These are phyloP conservation scores for Protaetia brevitarsis DNA, from an alignment of 1,140 invertebrate genomes.

Conservation along the genomic window DNA sequence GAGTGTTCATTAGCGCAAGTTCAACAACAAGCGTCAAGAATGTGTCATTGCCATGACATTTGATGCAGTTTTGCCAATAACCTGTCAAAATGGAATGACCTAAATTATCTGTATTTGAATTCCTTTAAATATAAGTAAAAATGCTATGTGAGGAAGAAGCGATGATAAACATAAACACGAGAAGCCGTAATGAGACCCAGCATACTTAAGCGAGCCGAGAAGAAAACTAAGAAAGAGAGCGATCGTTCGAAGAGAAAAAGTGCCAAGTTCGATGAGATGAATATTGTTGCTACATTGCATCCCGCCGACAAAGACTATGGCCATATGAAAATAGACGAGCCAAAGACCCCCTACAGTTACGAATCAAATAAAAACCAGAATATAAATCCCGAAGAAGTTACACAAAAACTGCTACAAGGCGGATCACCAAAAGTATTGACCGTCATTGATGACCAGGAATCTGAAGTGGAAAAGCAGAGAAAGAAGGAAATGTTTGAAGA, in stretches of 20 bases:
- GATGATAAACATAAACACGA: not conserved
- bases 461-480: constrained; percentile 58
- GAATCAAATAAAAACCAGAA: constrained; percentile 65
- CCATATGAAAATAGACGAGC: constrained; percentile 99
- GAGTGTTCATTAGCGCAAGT: too few species aligned
- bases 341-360: constrained; percentile 93
- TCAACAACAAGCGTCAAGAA: too few species aligned
- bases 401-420: constrained; percentile 56
- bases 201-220: not conserved
- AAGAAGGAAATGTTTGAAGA: constrained; percentile 71
- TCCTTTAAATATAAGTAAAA: too few species aligned
- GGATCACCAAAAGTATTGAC: not conserved
- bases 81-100: too few species aligned
- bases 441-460: constrained; percentile 57
- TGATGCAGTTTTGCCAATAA: too few species aligned
- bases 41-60: too few species aligned
- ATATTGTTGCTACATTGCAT: constrained; percentile 97
- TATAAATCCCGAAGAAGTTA: constrained; percentile 72
- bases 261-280: constrained; percentile 97
- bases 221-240: not conserved
- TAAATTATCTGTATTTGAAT: too few species aligned
- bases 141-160: not conserved
- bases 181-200: not conserved
- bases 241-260: not conserved
- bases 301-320: constrained; percentile 98